Evolutionary conservation across 2,888 invertebrate genomes (phyloP).

Genomic region (Coremacera marginata): DNA sequence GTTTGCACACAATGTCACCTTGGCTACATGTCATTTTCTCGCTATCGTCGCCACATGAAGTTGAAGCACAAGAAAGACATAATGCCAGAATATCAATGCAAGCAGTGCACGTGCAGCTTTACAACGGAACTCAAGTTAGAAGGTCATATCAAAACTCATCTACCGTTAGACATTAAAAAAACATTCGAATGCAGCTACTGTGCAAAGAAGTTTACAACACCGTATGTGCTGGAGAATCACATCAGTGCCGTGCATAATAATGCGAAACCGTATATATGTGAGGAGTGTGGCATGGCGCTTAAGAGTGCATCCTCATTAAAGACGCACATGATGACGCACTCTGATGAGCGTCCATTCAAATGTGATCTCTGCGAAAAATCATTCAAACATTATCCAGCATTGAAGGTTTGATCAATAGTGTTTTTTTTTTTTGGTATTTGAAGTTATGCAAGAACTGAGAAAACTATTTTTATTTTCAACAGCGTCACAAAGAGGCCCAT

Average conservation of each 20-base stretch:
- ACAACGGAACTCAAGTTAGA: slow-evolving; percentile 28
- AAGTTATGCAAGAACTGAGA: not conserved
- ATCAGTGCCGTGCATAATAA: slow-evolving; percentile 60
- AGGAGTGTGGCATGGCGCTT: slow-evolving; percentile 69
- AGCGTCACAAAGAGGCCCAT: slow-evolving; percentile 60
- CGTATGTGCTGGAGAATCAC: slow-evolving; percentile 51
- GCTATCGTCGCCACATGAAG: slow-evolving; percentile 20
- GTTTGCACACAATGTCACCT: not conserved
- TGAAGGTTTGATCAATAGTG: slow-evolving; percentile 40
- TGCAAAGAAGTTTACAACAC: slow-evolving; percentile 58
- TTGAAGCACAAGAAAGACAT: slow-evolving; percentile 4
- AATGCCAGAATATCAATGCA: not conserved
- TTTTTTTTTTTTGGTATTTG: not conserved
- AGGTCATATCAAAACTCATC: slow-evolving; percentile 37
- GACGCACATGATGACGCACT: slow-evolving; percentile 70
- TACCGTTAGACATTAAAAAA: slow-evolving; percentile 50
- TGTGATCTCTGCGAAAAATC: slow-evolving; percentile 60
- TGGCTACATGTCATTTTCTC: not conserved
- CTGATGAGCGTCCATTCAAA: slow-evolving; percentile 65
- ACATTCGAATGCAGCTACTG: slow-evolving; percentile 56
- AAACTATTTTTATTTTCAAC: not conserved
- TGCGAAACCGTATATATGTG: slow-evolving; percentile 69
- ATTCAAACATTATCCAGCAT: slow-evolving; percentile 60
- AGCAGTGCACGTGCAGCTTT: slow-evolving; percentile 38
- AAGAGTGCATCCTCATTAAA: slow-evolving; percentile 69